Percentiles rank a stretch among this genome's conserved stretches.
phyloP scores from a whole-genome alignment of 2,888 invertebrate genomes.

The Melanostoma mellinum region DNA sequence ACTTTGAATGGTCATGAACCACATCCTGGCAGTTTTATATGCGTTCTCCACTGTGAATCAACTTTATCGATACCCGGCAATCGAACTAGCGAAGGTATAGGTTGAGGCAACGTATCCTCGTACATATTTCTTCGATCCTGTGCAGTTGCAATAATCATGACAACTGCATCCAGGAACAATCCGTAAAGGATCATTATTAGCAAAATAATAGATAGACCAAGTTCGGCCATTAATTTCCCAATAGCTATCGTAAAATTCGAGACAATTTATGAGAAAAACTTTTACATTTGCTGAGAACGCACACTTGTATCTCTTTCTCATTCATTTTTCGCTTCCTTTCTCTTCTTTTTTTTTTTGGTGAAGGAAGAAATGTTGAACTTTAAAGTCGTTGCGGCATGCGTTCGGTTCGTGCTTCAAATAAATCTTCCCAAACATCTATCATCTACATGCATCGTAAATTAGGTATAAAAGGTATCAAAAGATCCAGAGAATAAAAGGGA shows the following conservation, averaged over 20 bases:
- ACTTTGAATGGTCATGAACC: conserved; percentile 35
- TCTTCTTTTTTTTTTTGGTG: neutral
- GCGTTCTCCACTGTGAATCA: conserved; percentile 5
- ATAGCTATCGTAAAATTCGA: conserved; percentile 52
- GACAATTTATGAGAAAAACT: conserved; percentile 60
- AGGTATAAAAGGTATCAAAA: conserved; percentile 30
- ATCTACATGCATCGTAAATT: conserved; percentile 35
- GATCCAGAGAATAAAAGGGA: conserved; percentile 2
- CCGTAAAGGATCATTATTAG: conserved; percentile 63
- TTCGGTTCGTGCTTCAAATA: conserved; percentile 50
- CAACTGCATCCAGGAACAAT: conserved; percentile 49
- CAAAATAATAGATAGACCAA: conserved; percentile 57
- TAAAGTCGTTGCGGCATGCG: conserved; percentile 43
- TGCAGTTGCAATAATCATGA: conserved; percentile 49
- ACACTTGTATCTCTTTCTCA: conserved; percentile 26
- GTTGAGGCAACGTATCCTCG: neutral
- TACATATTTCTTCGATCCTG: conserved; percentile 7
- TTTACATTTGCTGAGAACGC: conserved; percentile 47
- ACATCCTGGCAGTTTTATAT: conserved; percentile 40
- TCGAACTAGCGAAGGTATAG: neutral
- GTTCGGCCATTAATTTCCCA: conserved; percentile 53
- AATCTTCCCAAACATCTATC: conserved; percentile 57
- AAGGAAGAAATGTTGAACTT: conserved; percentile 9
- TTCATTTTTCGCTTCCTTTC: too few species aligned
- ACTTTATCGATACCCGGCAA: conserved; percentile 1